A percentile compares a stretch with the other conserved stretches of the same genome.
phyloP scores from a whole-genome alignment of 2,113 vertebrate genomes.

The Sphyrna mokarran region DNA sequence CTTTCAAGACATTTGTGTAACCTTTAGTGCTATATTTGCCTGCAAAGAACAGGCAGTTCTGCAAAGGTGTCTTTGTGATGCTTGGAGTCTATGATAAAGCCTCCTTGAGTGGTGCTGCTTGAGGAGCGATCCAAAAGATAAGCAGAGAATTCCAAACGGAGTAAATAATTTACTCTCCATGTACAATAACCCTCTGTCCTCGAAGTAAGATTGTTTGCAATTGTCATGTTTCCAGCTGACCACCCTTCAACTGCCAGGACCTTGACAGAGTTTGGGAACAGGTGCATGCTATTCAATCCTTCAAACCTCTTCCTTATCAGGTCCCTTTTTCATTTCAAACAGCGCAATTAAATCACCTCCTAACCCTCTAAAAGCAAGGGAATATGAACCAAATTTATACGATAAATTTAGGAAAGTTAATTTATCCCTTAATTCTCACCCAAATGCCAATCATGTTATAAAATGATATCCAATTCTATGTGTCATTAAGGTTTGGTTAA shows the following conservation, averaged over 20 bases:
- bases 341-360: not conserved
- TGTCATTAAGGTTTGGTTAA: not conserved
- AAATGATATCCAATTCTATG: not conserved
- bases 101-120: not conserved
- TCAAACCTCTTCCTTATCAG: not conserved
- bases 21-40: slow-evolving; percentile 11
- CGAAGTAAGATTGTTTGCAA: slow-evolving; percentile 13
- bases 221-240: not conserved
- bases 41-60: not conserved
- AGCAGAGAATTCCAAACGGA: not conserved
- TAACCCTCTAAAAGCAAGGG: not conserved
- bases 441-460: not conserved
- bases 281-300: not conserved
- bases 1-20: slow-evolving; percentile 5
- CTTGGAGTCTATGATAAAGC: not conserved
- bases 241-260: not conserved
- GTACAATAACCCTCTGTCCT: not conserved
- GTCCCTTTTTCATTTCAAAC: not conserved
- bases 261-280: not conserved
- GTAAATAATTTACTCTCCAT: not conserved
- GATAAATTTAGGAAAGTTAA: not conserved
- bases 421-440: not conserved
- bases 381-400: not conserved
- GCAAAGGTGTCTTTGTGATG: not conserved
- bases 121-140: not conserved